Evolutionary conservation across 2,113 vertebrate species (phyloP).

Genomic region (Pontoporia blainvillei): DNA sequence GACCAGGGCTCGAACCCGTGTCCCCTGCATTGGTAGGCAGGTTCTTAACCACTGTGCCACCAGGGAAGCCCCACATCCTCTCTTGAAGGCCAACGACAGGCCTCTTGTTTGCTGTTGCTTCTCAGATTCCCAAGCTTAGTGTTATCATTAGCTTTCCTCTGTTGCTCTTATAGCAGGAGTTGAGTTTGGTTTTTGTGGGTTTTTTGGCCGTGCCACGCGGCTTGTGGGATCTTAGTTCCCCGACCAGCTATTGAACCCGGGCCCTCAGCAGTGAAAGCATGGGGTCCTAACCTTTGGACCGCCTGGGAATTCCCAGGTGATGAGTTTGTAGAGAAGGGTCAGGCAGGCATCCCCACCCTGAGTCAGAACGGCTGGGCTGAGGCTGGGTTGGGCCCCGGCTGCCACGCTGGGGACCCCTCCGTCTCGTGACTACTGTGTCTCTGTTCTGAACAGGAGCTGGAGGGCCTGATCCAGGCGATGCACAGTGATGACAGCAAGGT

Average conservation of each 20-base stretch:
- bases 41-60: too few relatives aligned
- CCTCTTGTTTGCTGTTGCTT: background rate
- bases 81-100: background rate
- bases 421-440: slow-evolving; percentile 20
- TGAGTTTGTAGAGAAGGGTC: slow-evolving; percentile 11
- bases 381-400: background rate
- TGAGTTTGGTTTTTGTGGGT: background rate
- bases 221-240: background rate
- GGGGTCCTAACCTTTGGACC: background rate
- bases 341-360: background rate
- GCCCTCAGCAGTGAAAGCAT: background rate
- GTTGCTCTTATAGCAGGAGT: background rate
- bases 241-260: fast-evolving
- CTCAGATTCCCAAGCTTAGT: background rate
- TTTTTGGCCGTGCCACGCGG: fast-evolving
- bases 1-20: too few relatives aligned
- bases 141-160: background rate
- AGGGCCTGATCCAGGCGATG: slow-evolving; percentile 92
- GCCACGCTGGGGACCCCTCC: background rate
- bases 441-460: slow-evolving; percentile 88
- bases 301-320: background rate
- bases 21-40: too few relatives aligned
- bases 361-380: background rate
- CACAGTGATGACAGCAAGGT: slow-evolving; percentile 95
- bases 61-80: too few relatives aligned